A percentile compares a stretch with the other conserved stretches of the same genome.
Conservation (phyloP, 2,797 vertebrate genomes). For the Artibeus lituratus region DNA sequence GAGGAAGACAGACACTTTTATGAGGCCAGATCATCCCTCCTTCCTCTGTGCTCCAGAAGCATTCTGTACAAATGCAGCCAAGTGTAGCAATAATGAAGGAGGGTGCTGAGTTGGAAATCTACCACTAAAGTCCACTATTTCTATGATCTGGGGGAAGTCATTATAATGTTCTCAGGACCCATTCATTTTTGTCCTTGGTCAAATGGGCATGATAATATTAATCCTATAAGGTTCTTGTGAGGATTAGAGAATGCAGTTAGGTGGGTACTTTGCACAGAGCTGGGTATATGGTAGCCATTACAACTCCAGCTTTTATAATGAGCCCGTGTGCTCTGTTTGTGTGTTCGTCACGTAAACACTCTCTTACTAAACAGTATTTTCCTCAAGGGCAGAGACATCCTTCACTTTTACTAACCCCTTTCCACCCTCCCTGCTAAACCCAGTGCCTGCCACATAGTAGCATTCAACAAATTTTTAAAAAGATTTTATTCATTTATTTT, state of each 20-base stretch:
- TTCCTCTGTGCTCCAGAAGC: background rate
- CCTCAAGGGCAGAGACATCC: background rate
- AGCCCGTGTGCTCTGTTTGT: background rate
- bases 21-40: background rate
- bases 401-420: background rate
- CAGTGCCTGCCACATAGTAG: background rate
- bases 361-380: background rate
- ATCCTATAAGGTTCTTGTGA: background rate
- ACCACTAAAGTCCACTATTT: background rate
- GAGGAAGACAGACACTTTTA: background rate
- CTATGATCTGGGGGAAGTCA: background rate
- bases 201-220: background rate
- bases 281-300: background rate
- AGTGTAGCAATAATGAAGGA: background rate
- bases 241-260: background rate
- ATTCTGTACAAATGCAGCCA: background rate
- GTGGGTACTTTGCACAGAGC: background rate
- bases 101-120: background rate
- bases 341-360: background rate
- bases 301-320: background rate
- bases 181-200: background rate
- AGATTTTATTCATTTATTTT: background rate
- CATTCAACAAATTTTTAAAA: background rate
- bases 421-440: background rate
- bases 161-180: background rate